phyloP scores from a whole-genome alignment of 2,797 vertebrate species.

The Nyctalus aviator region DNA sequence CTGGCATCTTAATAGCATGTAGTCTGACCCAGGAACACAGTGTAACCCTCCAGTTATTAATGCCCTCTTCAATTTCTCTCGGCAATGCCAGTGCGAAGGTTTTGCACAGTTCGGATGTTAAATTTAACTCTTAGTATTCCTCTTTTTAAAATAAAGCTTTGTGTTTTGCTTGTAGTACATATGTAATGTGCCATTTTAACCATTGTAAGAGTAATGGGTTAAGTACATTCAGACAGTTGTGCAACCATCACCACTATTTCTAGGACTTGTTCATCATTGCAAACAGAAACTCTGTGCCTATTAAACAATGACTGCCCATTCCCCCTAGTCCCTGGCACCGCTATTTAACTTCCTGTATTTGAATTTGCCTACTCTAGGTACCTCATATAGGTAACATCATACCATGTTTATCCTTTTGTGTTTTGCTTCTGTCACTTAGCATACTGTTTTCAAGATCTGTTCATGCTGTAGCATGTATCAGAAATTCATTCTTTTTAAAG shows the following conservation, averaged over 20 bases:
- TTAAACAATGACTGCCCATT: background rate
- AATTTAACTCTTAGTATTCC: background rate
- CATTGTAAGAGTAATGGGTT: background rate
- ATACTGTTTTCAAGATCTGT: background rate
- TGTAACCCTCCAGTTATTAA: background rate
- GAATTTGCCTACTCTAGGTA: conserved; percentile 11
- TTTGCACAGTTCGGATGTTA: background rate
- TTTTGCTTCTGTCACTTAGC: background rate
- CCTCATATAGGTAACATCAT: background rate
- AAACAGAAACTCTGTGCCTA: background rate
- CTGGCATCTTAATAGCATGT: background rate
- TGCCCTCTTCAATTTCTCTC: background rate
- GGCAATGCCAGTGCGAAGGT: background rate
- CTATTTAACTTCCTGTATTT: background rate
- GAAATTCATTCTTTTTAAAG: background rate
- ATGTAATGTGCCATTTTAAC: background rate
- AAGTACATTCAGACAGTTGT: background rate
- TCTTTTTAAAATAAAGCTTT: background rate
- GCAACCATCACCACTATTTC: background rate
- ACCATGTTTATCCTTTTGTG: background rate
- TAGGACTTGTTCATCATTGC: background rate
- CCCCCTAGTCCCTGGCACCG: too few relatives aligned
- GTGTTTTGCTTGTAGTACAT: background rate
- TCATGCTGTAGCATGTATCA: background rate
- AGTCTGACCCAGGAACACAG: background rate